Evolutionary conservation across 2,113 vertebrate genomes (phyloP).

Genomic region (Neodon shergylaensis): DNA sequence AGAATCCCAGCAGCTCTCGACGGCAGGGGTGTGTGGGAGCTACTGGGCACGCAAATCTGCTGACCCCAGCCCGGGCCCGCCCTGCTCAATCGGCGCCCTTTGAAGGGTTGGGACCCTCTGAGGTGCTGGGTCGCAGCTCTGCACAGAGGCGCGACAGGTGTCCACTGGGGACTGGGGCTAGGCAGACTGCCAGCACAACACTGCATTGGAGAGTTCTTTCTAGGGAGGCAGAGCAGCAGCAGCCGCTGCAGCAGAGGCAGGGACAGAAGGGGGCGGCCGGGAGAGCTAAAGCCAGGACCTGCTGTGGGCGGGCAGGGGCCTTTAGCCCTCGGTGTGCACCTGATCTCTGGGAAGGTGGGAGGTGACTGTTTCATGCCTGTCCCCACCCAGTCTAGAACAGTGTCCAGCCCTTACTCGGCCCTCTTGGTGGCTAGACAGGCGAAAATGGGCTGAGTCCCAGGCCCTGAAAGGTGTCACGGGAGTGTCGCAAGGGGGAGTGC

Average conservation of each 20-base stretch:
- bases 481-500: background rate
- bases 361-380: background rate
- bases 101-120: background rate
- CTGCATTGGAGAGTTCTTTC: background rate
- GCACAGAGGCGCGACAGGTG: background rate
- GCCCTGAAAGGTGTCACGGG: background rate
- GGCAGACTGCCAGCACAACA: background rate
- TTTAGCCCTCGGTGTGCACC: background rate
- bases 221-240: background rate
- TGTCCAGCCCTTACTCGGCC: background rate
- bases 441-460: conserved; percentile 62
- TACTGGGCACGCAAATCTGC: background rate
- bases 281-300: background rate
- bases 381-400: background rate
- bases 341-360: background rate
- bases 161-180: background rate
- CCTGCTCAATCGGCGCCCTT: background rate
- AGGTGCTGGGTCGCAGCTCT: background rate
- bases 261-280: background rate
- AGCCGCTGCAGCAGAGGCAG: background rate
- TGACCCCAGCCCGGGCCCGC: background rate
- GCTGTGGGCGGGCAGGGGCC: background rate
- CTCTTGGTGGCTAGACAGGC: background rate
- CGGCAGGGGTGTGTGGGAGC: conserved; percentile 25
- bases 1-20: conserved; percentile 43